Percentiles rank a stretch among this genome's conserved stretches.
Conservation (phyloP, 2,888 invertebrate species). For the Serripes groenlandicus region DNA sequence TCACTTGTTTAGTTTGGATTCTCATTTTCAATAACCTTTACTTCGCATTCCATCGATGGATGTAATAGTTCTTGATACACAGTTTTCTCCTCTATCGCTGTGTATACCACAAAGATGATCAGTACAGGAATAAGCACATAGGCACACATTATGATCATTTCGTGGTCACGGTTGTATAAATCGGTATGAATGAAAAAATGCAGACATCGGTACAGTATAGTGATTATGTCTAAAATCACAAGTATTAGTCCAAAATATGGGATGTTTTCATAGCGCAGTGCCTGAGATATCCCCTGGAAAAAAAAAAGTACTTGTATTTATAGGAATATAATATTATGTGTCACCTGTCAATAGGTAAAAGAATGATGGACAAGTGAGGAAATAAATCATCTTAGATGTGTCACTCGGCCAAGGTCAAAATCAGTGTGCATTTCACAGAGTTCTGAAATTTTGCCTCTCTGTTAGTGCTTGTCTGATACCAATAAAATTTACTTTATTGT, state of each 20-base stretch:
- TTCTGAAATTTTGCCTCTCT: too few species aligned
- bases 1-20: too few species aligned
- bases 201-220: not conserved
- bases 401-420: too few species aligned
- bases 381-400: too few species aligned
- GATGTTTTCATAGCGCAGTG: constrained; percentile 2
- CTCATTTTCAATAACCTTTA: too few species aligned
- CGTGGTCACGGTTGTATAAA: not conserved
- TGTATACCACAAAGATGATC: not conserved
- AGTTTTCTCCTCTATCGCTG: not conserved
- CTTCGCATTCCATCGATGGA: not conserved
- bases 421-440: too few species aligned
- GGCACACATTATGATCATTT: not conserved
- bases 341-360: too few species aligned
- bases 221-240: not conserved
- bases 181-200: not conserved
- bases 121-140: not conserved
- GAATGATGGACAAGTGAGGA: too few species aligned
- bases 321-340: too few species aligned
- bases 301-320: too few species aligned
- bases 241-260: not conserved
- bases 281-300: not conserved
- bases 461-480: too few species aligned
- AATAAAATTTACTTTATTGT: too few species aligned
- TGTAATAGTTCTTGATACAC: not conserved